Evolutionary conservation across 2,888 invertebrate species (phyloP).

Genomic region (Ditula angustiorana): DNA sequence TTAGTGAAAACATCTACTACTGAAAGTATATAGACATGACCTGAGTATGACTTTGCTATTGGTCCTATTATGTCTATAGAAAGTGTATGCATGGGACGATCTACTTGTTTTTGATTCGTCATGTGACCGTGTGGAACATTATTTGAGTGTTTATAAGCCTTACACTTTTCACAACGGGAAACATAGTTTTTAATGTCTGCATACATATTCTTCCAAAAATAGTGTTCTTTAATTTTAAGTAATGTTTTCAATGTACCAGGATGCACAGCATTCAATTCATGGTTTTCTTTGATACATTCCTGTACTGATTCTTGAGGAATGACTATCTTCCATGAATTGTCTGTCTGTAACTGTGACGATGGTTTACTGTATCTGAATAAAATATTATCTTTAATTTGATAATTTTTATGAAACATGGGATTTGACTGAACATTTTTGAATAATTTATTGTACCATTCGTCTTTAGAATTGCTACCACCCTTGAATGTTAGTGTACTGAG

Average conservation of each 20-base stretch:
- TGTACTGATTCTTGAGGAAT: background rate
- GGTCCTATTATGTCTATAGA: background rate
- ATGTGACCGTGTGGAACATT: background rate
- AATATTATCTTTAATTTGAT: background rate
- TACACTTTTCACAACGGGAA: background rate
- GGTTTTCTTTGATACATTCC: conserved; percentile 13
- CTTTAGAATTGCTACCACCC: background rate
- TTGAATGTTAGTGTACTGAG: background rate
- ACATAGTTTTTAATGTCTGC: background rate
- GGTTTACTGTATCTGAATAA: background rate
- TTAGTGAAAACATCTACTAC: conserved; percentile 12
- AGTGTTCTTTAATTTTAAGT: conserved; percentile 3
- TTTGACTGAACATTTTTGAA: no score
- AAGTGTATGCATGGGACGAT: background rate
- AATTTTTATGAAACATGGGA: background rate
- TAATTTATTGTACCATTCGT: background rate
- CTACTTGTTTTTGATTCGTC: background rate
- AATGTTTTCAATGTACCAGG: conserved; percentile 10
- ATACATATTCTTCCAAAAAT: conserved; percentile 12
- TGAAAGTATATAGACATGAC: conserved; percentile 11
- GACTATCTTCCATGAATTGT: conserved; percentile 1
- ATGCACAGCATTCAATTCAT: background rate
- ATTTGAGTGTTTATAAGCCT: conserved; percentile 6
- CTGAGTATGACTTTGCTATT: conserved; percentile 3
- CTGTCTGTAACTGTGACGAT: no score